Percentiles rank a stretch among this genome's conserved stretches.
phyloP scores from a whole-genome alignment of 1,140 invertebrate genomes.

The Amyelois transitella region DNA sequence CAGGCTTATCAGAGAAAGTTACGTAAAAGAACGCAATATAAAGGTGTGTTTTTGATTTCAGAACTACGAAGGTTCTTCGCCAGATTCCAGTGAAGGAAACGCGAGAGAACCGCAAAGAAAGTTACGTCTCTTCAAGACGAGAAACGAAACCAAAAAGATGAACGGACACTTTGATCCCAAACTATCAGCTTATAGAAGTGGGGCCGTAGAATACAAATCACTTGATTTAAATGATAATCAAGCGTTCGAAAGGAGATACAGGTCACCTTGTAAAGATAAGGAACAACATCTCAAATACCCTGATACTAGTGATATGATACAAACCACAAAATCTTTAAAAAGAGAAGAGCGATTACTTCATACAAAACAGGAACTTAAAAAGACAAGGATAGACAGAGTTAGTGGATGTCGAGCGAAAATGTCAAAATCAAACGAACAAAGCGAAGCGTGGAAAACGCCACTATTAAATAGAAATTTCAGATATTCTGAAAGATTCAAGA shows the following conservation, averaged over 20 bases:
- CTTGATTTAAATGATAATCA: constrained; percentile 50
- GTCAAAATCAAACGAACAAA: constrained; percentile 51
- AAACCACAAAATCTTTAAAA: constrained; percentile 60
- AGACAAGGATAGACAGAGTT: constrained; percentile 53
- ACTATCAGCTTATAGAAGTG: constrained; percentile 38
- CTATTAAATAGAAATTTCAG: constrained; percentile 66
- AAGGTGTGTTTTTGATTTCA: constrained; percentile 34
- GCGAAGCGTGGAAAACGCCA: constrained; percentile 64
- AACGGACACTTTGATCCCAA: constrained; percentile 44
- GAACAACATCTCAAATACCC: constrained; percentile 63
- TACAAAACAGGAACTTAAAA: constrained; percentile 57
- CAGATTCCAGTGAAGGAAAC: constrained; percentile 73
- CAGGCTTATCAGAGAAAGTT: no score
- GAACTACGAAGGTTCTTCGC: constrained; percentile 70
- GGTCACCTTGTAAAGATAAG: constrained; percentile 62
- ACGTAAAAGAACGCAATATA: no score
- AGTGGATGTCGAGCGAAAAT: constrained; percentile 67
- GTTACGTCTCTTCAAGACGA: constrained; percentile 82
- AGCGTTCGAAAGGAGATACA: constrained; percentile 59
- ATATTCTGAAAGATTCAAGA: constrained; percentile 69
- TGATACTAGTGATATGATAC: constrained; percentile 61
- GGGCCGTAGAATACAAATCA: constrained; percentile 55
- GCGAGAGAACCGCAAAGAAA: constrained; percentile 74
- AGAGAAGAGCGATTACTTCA: constrained; percentile 66
- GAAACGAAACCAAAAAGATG: constrained; percentile 79